Base-by-base conservation (phyloP, 2,797 vertebrate species). In the Huso huso region DNA sequence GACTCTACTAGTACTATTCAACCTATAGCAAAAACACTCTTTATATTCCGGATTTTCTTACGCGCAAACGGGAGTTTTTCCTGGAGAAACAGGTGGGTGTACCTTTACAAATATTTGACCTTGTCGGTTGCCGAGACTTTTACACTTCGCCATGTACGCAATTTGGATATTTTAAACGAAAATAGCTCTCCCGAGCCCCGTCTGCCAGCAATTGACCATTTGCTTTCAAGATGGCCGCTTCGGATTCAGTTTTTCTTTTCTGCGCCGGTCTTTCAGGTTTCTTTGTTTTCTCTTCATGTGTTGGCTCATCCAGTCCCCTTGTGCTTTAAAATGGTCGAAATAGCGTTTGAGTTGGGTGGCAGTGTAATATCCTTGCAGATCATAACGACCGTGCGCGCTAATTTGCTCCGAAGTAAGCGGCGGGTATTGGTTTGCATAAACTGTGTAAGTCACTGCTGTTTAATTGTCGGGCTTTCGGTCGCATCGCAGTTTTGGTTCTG, bases 181-280 rank as follows among this genome's bases (percentile, higher is more conserved):
- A 49, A 63, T 13, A 63, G 7, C 11, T 10, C 6, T 8, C 49
- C 0, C 4, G 62, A 49, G 7, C 50, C n/a, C 7, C 52, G 50
- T 58, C 53, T 51, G 55, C 11, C 8, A 64, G 6, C 23, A 61
- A 58, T 48, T 62, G 57, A 69, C 71, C 67, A 66, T 76, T 74
- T 61, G 68, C 69, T 80, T 80, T 77, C 83, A 85, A 85, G 81
- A 85, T 85, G 83, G 83, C 83, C 80, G 83, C 76, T 83, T 72
- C 49, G 75, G 74, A 70, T 68, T 79, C 73, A 73, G 74, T 74
- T 74, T 68, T 59, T 23, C n/a, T 66, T 71, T 63, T 5, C 48
- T 59, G n/a, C n/a, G 51, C 63, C 49, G 68, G 65, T 37, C 57
- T 61, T 37, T 51, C 48, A 6, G 48, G 6, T 57, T 60, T 60